Percentiles rank a stretch among this genome's conserved stretches.
These are phyloP conservation scores for Epirrita christyi DNA, from an alignment of 2,888 invertebrate species.

Conservation along the genomic window DNA sequence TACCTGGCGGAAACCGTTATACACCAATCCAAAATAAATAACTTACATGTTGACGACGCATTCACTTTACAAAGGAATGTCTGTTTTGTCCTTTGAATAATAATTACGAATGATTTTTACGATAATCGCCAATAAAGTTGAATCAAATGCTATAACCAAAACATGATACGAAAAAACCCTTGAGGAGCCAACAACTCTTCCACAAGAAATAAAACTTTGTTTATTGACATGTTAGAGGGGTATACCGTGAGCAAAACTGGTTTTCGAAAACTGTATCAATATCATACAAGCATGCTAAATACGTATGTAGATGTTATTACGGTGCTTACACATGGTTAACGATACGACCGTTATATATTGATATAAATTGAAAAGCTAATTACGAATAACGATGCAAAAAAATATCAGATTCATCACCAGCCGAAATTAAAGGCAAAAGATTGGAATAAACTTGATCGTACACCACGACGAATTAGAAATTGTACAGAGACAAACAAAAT, in stretches of 20 bases:
- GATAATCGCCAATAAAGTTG: conserved; percentile 23
- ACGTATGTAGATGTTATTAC: conserved; percentile 43
- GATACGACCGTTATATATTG: conserved; percentile 49
- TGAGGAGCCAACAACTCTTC: conserved; percentile 1
- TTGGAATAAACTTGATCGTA: neutral
- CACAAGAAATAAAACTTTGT: conserved; percentile 10
- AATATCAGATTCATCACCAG: neutral
- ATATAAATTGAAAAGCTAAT: conserved; percentile 28
- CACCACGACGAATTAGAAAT: too few species aligned
- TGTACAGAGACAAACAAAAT: too few species aligned
- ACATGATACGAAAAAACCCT: neutral
- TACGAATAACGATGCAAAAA: conserved; percentile 20
- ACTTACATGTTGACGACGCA: conserved; percentile 59
- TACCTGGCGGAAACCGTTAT: conserved; percentile 64
- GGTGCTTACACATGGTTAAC: conserved; percentile 48
- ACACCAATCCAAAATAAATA: conserved; percentile 67
- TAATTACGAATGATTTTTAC: conserved; percentile 49
- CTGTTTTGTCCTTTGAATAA: conserved; percentile 62
- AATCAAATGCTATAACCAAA: conserved; percentile 8
- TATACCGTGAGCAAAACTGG: conserved; percentile 24
- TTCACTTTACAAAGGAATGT: conserved; percentile 52
- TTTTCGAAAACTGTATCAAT: conserved; percentile 33
- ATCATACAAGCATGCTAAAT: conserved; percentile 17
- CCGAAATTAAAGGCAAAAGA: neutral
- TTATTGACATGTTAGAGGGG: conserved; percentile 19